Evolutionary conservation across 2,113 vertebrate genomes (phyloP).

Genomic region (Sturnira hondurensis): DNA sequence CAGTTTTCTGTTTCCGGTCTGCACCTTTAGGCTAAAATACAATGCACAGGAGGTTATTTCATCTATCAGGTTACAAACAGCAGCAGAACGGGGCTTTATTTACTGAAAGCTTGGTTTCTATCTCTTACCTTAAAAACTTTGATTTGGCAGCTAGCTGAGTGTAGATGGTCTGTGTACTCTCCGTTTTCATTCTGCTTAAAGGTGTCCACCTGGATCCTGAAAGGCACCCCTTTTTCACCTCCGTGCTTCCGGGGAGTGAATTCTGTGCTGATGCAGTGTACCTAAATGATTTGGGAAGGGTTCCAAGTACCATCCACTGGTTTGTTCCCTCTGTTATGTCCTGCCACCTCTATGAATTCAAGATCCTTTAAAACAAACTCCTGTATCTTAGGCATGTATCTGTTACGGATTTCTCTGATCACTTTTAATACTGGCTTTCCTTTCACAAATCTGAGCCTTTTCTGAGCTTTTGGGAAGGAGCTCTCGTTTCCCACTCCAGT

Average conservation of each 20-base stretch:
- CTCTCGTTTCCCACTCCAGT: neutral
- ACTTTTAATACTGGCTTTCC: neutral
- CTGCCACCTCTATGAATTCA: neutral
- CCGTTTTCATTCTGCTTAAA: constrained; percentile 86
- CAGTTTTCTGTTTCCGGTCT: constrained; percentile 89
- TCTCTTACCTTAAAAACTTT: constrained; percentile 88
- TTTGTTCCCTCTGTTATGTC: neutral
- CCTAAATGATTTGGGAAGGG: constrained; percentile 69
- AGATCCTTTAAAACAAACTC: neutral
- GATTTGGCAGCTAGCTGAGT: constrained; percentile 89
- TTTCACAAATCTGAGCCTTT: neutral
- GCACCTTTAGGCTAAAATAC: constrained; percentile 87
- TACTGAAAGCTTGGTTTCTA: neutral
- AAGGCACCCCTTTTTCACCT: constrained; percentile 88
- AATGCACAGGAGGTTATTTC: neutral
- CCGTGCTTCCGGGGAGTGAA: constrained; percentile 88
- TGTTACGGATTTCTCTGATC: neutral
- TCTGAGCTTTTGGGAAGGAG: neutral
- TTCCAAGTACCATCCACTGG: neutral
- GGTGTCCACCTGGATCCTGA: constrained; percentile 88
- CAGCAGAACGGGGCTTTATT: neutral
- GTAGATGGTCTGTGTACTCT: constrained; percentile 87
- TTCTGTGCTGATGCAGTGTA: constrained; percentile 89
- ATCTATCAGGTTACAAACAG: neutral
- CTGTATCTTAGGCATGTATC: neutral